phyloP scores from a whole-genome alignment of 2,888 invertebrate species.

The Cephus spinipes region DNA sequence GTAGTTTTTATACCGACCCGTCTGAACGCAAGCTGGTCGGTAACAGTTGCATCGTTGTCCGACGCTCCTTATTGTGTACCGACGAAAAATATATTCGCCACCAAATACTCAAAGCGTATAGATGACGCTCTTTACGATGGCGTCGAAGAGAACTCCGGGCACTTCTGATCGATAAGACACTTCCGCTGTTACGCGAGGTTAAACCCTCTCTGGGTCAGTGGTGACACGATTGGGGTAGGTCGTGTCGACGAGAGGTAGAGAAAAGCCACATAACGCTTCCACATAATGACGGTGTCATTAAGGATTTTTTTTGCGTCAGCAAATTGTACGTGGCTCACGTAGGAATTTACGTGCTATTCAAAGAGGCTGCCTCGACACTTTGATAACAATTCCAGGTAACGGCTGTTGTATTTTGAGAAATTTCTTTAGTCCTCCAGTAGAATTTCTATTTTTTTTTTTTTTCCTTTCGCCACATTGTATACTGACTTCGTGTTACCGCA shows the following conservation, averaged over 20 bases:
- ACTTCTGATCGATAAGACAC: not conserved
- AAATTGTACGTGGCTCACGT: not conserved
- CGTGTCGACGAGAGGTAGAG: not conserved
- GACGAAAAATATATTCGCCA: not conserved
- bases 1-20: not conserved
- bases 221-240: not conserved
- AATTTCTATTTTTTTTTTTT: not conserved
- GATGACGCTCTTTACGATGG: not conserved
- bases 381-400: not conserved
- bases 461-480: not conserved
- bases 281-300: not conserved
- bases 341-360: not conserved
- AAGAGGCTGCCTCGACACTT: not conserved
- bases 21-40: not conserved
- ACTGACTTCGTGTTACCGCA: not conserved
- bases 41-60: not conserved
- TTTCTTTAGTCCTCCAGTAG: not conserved
- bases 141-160: not conserved
- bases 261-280: not conserved
- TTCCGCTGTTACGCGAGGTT: not conserved
- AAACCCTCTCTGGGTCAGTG: not conserved
- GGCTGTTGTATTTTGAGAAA: not conserved
- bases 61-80: not conserved
- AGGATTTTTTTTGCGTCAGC: not conserved
- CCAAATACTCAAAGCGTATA: not conserved